phyloP scores from a whole-genome alignment of 2,113 vertebrate genomes.

The Struthidea cinerea region DNA sequence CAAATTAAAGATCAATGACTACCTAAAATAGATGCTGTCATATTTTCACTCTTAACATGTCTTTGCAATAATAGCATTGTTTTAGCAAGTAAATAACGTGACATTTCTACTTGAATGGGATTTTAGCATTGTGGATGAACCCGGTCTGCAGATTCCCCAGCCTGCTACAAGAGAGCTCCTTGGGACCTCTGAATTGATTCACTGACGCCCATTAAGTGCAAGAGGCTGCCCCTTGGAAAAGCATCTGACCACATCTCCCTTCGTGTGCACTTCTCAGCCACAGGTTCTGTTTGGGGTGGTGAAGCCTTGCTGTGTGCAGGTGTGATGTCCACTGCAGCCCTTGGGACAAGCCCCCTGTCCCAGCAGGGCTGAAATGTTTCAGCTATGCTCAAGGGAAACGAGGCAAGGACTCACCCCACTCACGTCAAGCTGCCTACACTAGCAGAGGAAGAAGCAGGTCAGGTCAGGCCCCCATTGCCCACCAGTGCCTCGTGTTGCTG shows the following conservation, averaged over 20 bases:
- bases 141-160: not conserved
- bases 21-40: conserved; percentile 60
- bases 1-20: conserved; percentile 68
- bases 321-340: not conserved
- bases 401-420: not conserved
- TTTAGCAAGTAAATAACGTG: conserved; percentile 63
- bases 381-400: not conserved
- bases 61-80: conserved; percentile 50
- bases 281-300: fast-evolving
- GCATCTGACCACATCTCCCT: not conserved
- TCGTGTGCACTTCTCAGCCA: fast-evolving
- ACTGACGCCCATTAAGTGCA: not conserved
- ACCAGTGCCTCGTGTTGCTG: not conserved
- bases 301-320: not conserved
- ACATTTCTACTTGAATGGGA: conserved; percentile 28
- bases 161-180: not conserved
- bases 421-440: fast-evolving
- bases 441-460: not conserved
- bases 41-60: conserved; percentile 49
- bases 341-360: not conserved
- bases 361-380: not conserved
- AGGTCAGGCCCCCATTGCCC: not conserved
- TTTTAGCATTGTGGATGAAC: not conserved
- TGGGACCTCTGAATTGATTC: not conserved
- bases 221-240: not conserved